These are phyloP conservation scores for Stegostoma tigrinum DNA, from an alignment of 2,113 vertebrate genomes.

Conservation along the genomic window DNA sequence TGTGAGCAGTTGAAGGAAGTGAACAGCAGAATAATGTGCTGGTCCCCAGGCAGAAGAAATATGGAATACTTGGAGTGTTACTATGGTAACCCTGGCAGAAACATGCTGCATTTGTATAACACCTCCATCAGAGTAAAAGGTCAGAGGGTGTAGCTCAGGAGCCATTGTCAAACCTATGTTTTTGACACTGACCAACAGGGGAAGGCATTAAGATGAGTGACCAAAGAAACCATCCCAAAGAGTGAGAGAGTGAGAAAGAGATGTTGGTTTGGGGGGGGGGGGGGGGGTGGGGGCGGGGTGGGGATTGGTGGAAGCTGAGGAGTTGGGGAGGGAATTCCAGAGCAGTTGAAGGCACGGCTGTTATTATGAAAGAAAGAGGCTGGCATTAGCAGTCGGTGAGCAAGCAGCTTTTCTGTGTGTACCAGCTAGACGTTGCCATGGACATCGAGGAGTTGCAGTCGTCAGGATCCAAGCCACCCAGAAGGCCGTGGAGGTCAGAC, in stretches of 20 bases:
- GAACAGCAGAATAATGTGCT: not conserved
- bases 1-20: not conserved
- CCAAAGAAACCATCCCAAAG: not conserved
- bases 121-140: too few species aligned
- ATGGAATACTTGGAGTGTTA: not conserved
- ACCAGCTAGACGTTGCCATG: not conserved
- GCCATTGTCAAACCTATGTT: too few species aligned
- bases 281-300: too few species aligned
- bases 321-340: not conserved
- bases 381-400: not conserved
- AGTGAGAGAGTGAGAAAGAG: not conserved
- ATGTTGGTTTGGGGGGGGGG: too few species aligned
- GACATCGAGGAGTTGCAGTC: not conserved
- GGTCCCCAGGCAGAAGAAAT: not conserved
- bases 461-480: not conserved
- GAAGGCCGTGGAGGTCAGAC: not conserved
- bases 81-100: not conserved
- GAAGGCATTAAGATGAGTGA: not conserved
- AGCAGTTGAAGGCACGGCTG: not conserved
- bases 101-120: not conserved
- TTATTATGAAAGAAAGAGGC: too few species aligned
- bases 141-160: too few species aligned
- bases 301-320: too few species aligned
- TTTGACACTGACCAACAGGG: too few species aligned
- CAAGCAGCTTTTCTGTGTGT: not conserved